Evolutionary conservation across 2,888 invertebrate genomes (phyloP), one percentile per base, ranked within the genome.

Genomic region (Drosophila parthenogenetica): DNA sequence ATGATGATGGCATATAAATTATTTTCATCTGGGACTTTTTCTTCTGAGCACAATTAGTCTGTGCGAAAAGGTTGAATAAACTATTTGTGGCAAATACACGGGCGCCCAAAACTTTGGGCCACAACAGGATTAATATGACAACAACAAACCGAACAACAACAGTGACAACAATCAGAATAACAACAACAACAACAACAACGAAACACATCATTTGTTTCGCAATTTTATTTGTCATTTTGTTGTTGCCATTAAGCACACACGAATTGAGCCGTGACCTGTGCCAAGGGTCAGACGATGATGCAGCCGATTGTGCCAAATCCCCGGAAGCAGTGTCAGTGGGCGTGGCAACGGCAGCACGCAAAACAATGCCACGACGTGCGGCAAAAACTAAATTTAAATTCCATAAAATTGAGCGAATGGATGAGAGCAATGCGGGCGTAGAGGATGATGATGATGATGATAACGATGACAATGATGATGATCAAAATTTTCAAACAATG

Each of bases 341-440:
- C 40, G 19, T 29, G 29, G 29, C 29, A 8, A 5, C 29, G 29
- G 22, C 22, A 22, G 22, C 58, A 10, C 69, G 71, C 0, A 77
- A 25, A 53, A 16, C 67, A 11, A 65, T 55, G 8, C 49, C 66
- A 17, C 49, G 59, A 16, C 75, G 76, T 4, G 65, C 68, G 2
- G 63, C 50, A 14, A 80, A 82, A 32, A 79, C 70, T 40, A 91
- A 90, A 73, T 90, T 90, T 51, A 90, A 90, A 72, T 91, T 91
- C 81, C 90, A 89, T 66, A 90, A 90, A 85, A 87, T 91, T 48
- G 86, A 89, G 62, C 90, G 90, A 51, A 61, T 58, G 73, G 81
- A 77, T 1, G 79, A 83, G 4, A 77, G 81, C n/a, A 74, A 75
- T 17, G 74, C 61, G 8, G 74, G 85, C 4, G 69, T 77, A 40